These are phyloP conservation scores for Misgurnus anguillicaudatus DNA, from an alignment of 2,113 vertebrate genomes.

Conservation along the genomic window DNA sequence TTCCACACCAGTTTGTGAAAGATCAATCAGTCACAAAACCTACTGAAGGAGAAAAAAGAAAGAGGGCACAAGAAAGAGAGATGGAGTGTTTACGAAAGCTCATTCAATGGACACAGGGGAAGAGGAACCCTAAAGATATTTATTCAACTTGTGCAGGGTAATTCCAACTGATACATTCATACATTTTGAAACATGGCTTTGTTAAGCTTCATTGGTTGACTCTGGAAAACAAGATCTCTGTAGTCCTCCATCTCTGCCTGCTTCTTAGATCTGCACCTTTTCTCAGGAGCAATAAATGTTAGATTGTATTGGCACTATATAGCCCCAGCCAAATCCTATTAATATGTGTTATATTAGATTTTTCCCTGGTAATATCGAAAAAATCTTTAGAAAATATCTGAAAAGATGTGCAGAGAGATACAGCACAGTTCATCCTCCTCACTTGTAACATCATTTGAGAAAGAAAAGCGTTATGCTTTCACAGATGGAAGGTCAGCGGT, in stretches of 20 bases:
- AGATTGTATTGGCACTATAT: constrained; percentile 38
- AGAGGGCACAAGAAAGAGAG: constrained; percentile 3
- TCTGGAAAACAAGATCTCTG: constrained; percentile 29
- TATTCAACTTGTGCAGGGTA: constrained; percentile 38
- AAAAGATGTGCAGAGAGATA: not conserved
- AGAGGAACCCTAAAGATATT: constrained; percentile 43
- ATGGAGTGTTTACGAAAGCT: constrained; percentile 30
- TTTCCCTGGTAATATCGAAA: not conserved
- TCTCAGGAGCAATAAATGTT: constrained; percentile 37
- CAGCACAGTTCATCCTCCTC: not conserved
- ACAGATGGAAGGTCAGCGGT: constrained; percentile 28
- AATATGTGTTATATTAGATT: constrained; percentile 46
- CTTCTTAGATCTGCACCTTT: constrained; percentile 27
- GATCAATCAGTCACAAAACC: constrained; percentile 35
- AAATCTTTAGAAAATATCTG: constrained; percentile 19
- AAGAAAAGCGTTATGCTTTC: not conserved
- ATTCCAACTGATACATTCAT: constrained; percentile 43
- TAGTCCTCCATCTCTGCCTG: constrained; percentile 14
- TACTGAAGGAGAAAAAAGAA: constrained; percentile 19
- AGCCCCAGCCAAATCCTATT: constrained; percentile 30
- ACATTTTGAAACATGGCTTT: constrained; percentile 41
- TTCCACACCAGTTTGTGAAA: constrained; percentile 8
- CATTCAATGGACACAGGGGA: constrained; percentile 28
- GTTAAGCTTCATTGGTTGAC: constrained; percentile 30
- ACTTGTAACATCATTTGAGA: not conserved